These are phyloP conservation scores for Netelia inedita DNA, from an alignment of 2,888 invertebrate species.

Conservation along the genomic window DNA sequence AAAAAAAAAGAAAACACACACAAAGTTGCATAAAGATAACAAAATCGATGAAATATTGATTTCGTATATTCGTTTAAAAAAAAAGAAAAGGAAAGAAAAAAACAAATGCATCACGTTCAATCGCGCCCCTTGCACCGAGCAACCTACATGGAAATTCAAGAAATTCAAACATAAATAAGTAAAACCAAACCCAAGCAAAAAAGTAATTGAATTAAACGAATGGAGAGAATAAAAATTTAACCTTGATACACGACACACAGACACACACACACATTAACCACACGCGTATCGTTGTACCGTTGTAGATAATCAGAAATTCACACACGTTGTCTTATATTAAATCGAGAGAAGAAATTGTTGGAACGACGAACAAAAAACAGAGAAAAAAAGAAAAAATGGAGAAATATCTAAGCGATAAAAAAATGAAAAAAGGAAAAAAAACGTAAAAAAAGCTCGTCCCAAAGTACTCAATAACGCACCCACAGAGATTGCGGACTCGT, in stretches of 20 bases:
- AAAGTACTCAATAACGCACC: conserved; percentile 64
- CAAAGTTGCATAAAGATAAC: conserved; percentile 28
- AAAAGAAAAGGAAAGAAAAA: not conserved
- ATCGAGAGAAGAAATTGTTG: conserved; percentile 58
- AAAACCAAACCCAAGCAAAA: conserved; percentile 24
- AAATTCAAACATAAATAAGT: not conserved
- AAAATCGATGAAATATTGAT: conserved; percentile 39
- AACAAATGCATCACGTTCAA: conserved; percentile 28
- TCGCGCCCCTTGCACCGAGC: conserved; percentile 57
- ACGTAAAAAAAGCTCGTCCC: conserved; percentile 64
- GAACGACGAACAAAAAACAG: conserved; percentile 27
- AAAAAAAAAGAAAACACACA: not conserved
- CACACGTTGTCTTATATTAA: conserved; percentile 69
- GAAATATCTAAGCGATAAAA: conserved; percentile 28
- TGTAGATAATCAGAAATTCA: conserved; percentile 71
- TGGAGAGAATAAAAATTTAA: conserved; percentile 22
- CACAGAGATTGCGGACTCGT: conserved; percentile 52
- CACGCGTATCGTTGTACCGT: conserved; percentile 61
- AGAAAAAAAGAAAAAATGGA: conserved; percentile 19
- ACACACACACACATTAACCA: conserved; percentile 50
- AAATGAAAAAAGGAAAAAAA: conserved; percentile 55
- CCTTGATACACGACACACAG: not conserved
- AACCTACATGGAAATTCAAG: conserved; percentile 48
- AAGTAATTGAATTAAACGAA: conserved; percentile 25
- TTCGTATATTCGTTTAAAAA: conserved; percentile 45